phyloP scores from a whole-genome alignment of 2,113 vertebrate species.

The Engraulis encrasicolus region DNA sequence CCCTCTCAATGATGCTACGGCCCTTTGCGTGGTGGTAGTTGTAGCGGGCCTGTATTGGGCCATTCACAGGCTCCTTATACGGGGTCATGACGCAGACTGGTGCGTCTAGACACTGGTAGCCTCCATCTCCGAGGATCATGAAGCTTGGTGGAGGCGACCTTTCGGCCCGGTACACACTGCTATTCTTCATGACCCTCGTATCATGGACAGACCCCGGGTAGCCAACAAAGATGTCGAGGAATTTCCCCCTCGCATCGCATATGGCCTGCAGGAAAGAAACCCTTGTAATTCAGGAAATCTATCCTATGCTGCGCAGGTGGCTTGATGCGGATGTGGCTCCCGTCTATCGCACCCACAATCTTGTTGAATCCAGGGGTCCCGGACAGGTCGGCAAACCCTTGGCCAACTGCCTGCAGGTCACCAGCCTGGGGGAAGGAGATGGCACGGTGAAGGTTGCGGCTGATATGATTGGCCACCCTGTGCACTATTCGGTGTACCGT shows the following conservation, averaged over 20 bases:
- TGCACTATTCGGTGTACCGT: background rate
- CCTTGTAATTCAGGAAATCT: conserved; percentile 34
- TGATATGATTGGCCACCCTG: background rate
- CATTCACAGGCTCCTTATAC: too few relatives aligned
- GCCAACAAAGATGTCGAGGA: background rate
- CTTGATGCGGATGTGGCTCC: conserved; percentile 32
- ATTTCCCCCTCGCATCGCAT: conserved; percentile 5
- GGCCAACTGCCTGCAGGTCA: conserved; percentile 23
- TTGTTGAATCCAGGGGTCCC: conserved; percentile 17
- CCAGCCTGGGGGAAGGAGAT: background rate
- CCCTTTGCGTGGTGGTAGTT: too few relatives aligned
- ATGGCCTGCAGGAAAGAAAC: conserved; percentile 13
- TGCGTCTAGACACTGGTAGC: too few relatives aligned
- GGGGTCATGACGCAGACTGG: too few relatives aligned
- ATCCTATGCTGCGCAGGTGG: background rate
- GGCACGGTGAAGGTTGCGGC: too few relatives aligned
- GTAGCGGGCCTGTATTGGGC: too few relatives aligned
- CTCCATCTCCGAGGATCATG: conserved; percentile 37
- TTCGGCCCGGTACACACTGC: background rate
- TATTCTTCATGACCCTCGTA: conserved; percentile 9
- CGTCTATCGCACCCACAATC: conserved; percentile 36
- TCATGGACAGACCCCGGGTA: conserved; percentile 29
- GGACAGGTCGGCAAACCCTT: conserved; percentile 10
- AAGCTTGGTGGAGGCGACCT: conserved; percentile 26
- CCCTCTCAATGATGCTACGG: too few relatives aligned